phyloP scores from a whole-genome alignment of 2,113 vertebrate species.

The Python bivittatus region DNA sequence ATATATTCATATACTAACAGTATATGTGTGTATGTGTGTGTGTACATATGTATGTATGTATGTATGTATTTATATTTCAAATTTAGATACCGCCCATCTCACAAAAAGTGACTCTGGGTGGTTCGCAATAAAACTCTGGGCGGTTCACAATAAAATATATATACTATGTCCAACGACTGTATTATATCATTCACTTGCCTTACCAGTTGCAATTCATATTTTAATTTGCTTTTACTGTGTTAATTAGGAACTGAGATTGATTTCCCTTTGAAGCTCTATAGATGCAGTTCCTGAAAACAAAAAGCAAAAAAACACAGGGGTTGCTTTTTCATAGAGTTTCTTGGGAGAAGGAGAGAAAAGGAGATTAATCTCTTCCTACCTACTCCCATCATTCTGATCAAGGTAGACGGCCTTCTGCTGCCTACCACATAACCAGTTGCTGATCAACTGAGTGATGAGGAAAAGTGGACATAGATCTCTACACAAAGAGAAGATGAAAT shows the following conservation, averaged over 20 bases:
- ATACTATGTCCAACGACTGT: too few species aligned
- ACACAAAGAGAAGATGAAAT: background rate
- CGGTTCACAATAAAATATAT: too few species aligned
- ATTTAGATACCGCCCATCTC: too few species aligned
- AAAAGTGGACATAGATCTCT: background rate
- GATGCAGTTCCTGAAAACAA: background rate
- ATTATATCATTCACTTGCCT: background rate
- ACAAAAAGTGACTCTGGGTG: too few species aligned
- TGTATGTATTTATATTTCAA: too few species aligned
- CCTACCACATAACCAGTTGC: background rate
- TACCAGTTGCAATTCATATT: background rate
- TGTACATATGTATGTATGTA: too few species aligned
- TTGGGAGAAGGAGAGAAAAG: background rate
- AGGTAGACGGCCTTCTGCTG: background rate
- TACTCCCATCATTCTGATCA: background rate
- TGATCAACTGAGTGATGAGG: background rate
- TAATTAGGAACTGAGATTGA: background rate
- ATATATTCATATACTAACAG: constrained; percentile 20
- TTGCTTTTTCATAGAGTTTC: background rate
- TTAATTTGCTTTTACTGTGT: background rate
- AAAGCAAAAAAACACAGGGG: background rate
- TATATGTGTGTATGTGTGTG: too few species aligned
- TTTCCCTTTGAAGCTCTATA: background rate
- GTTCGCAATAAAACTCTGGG: too few species aligned
- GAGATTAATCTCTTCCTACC: background rate